Evolutionary conservation across 2,888 invertebrate genomes (phyloP).

Genomic region (Stenoptilia bipunctidactyla): DNA sequence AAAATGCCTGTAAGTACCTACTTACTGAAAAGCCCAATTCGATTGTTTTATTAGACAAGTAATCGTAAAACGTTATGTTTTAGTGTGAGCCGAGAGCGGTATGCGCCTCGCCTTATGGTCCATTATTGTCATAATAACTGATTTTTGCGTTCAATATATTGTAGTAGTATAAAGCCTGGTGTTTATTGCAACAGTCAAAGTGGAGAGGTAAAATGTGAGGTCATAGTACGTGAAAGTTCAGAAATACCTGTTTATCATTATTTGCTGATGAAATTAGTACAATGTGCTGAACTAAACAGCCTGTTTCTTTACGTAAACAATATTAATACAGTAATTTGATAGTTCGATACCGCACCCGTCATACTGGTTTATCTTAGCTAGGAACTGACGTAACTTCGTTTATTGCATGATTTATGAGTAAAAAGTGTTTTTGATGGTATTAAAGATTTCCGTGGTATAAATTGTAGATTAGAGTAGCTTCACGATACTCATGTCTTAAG

Average conservation of each 20-base stretch:
- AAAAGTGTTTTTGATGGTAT: too few species aligned
- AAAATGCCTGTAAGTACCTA: constrained; percentile 17
- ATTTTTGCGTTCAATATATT: constrained; percentile 33
- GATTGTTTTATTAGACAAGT: constrained; percentile 57
- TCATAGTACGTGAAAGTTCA: constrained; percentile 6
- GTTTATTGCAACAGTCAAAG: constrained; percentile 26
- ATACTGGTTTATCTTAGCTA: too few species aligned
- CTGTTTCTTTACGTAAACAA: too few species aligned
- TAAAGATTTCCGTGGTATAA: too few species aligned
- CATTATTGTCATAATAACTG: constrained; percentile 35
- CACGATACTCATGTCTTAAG: too few species aligned
- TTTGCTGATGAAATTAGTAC: too few species aligned
- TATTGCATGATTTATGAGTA: too few species aligned
- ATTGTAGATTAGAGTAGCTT: too few species aligned
- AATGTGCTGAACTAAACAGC: too few species aligned
- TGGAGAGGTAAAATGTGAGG: constrained; percentile 8
- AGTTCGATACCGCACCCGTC: too few species aligned
- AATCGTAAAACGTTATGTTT: constrained; percentile 41
- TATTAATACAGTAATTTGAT: too few species aligned
- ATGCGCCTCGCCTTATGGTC: constrained; percentile 22
- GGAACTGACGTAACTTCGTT: too few species aligned
- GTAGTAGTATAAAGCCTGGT: constrained; percentile 25
- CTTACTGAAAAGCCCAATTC: constrained; percentile 27
- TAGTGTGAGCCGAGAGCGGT: constrained; percentile 25
- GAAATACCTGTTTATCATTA: neutral